Evolutionary conservation across 2,888 invertebrate genomes (phyloP).

Genomic region (Microctonus brassicae): DNA sequence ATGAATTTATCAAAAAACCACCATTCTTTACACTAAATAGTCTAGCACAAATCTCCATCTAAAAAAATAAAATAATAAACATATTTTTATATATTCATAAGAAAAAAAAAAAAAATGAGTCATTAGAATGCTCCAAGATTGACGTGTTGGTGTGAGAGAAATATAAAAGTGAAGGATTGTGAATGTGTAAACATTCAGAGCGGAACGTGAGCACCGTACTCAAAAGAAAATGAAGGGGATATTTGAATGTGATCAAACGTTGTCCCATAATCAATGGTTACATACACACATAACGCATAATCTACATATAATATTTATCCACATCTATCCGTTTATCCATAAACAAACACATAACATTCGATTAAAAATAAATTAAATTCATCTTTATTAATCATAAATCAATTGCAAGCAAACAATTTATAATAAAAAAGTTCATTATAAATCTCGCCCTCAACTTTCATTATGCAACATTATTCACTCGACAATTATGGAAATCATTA

Average conservation of each 20-base stretch:
- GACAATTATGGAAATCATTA: constrained; percentile 33
- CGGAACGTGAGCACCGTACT: constrained; percentile 26
- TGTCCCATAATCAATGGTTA: constrained; percentile 16
- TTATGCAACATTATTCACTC: not conserved
- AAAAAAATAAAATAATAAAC: not conserved
- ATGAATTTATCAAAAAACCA: too few species aligned
- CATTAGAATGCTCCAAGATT: constrained; percentile 15
- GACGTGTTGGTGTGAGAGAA: constrained; percentile 8
- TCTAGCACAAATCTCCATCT: too few species aligned
- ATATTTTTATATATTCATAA: not conserved
- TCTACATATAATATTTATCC: not conserved
- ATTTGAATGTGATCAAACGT: constrained; percentile 13
- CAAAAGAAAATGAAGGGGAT: constrained; percentile 30
- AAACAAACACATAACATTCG: not conserved
- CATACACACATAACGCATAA: not conserved
- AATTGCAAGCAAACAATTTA: not conserved
- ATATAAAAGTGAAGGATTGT: constrained; percentile 26
- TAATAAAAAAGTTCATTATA: not conserved
- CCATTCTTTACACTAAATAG: too few species aligned
- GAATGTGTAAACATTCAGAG: constrained; percentile 35
- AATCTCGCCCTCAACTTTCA: not conserved
- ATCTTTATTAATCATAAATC: not conserved
- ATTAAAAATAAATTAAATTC: not conserved
- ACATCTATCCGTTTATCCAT: not conserved
- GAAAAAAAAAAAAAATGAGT: not conserved